Conservation (phyloP, 2,113 vertebrate genomes). For the Petaurus breviceps region DNA sequence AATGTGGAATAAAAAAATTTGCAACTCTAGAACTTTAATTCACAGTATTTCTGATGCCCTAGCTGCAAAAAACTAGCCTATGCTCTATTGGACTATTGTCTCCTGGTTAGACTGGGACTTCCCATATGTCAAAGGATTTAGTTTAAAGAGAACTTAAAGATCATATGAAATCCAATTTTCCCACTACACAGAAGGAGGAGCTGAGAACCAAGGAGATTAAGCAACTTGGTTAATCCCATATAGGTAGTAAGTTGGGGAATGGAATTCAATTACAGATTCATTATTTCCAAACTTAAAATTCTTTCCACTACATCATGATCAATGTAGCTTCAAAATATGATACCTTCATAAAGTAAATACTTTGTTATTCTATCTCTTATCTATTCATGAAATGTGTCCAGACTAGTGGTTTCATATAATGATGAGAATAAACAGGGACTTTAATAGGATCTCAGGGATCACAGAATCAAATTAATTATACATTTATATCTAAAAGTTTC, state of each 20-base stretch:
- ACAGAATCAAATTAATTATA: too few relatives aligned
- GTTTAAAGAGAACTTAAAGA: background rate
- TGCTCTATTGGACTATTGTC: background rate
- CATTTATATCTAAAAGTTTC: too few relatives aligned
- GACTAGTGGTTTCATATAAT: background rate
- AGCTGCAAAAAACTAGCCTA: slow-evolving; percentile 11
- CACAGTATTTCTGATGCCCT: background rate
- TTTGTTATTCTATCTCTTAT: background rate
- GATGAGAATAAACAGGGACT: background rate
- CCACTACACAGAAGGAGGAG: background rate
- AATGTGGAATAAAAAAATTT: background rate
- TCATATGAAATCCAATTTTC: background rate
- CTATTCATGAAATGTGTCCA: background rate
- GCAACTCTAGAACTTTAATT: background rate
- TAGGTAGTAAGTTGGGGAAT: background rate
- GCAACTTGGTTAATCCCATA: background rate
- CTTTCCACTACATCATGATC: background rate
- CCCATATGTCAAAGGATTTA: background rate
- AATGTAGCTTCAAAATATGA: background rate
- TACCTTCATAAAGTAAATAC: background rate
- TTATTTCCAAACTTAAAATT: background rate
- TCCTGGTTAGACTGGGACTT: background rate
- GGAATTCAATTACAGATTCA: background rate
- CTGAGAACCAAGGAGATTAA: background rate
- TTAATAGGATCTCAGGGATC: too few relatives aligned